Evolutionary conservation across 2,888 invertebrate genomes (phyloP).

Genomic region (Leptura quadrifasciata): DNA sequence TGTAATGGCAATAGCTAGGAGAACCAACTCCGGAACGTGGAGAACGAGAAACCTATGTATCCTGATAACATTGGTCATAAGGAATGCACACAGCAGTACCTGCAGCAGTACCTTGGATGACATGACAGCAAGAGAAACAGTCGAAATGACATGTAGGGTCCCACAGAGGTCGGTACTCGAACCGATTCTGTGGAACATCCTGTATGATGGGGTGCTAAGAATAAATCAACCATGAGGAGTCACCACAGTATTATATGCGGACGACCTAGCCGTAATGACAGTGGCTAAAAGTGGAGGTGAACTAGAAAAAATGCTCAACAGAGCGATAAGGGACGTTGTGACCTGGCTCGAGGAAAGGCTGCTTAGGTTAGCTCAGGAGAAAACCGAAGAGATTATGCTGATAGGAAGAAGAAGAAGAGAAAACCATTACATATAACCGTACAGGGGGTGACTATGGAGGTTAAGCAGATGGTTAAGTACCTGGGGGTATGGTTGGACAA

Average conservation of each 20-base stretch:
- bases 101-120: neutral
- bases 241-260: neutral
- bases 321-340: neutral
- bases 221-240: neutral
- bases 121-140: neutral
- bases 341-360: neutral
- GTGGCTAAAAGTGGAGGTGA: neutral
- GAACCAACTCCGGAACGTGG: too few relatives aligned
- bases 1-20: too few relatives aligned
- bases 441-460: neutral
- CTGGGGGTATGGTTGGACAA: too few relatives aligned
- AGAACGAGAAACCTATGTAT: too few relatives aligned
- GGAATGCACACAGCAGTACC: too few relatives aligned
- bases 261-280: neutral
- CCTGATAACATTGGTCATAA: too few relatives aligned
- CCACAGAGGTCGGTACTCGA: neutral
- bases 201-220: neutral
- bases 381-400: neutral
- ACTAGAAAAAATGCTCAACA: neutral
- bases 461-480: too few relatives aligned
- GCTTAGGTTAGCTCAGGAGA: neutral
- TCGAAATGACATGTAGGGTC: neutral
- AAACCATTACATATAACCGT: neutral
- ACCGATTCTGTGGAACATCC: too few relatives aligned
- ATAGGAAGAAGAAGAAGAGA: neutral